Evolutionary conservation across 2,888 invertebrate genomes (phyloP), one percentile per base, ranked within the genome.

Genomic region (Unio pictorum): DNA sequence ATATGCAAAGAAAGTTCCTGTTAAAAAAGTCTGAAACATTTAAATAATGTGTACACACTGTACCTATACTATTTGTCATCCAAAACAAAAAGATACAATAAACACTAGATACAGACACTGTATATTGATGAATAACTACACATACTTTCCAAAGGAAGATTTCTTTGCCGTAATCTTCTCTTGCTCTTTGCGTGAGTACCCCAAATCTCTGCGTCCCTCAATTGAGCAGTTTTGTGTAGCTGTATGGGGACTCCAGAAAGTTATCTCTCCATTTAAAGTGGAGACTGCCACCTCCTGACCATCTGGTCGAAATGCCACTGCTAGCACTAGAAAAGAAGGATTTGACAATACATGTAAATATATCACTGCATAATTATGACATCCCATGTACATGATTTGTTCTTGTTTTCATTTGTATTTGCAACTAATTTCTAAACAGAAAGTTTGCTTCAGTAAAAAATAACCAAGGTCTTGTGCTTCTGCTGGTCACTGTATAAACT

Each of bases 201-300:
- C 96, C 59, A 99, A 91, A 91, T 99, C 99, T 83, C 94, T 94
- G 67, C 95, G 92, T 0, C 98, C 97, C 89, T 98, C 98, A 62
- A 99, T 95, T 59, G 93, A 93, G 23, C 93, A 93, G 0, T 93
- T 92, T 91, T 97, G 89, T 20, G 68, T 74, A 26, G 84, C 84
- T 2, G 76, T 76, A 17, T 78, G 68, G 2, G 86, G 82, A 64
- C 87, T 81, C 88, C 87, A 90, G 75, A 89, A 87, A 7, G 84
- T 76, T 18, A 89, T 87, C 71, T 87, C 83, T 7, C 84, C 87
- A 79, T 88, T 95, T 26, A 99, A 90, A 0, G 97, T 96, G 0
- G 97, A 94, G 0, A 97, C 97, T 1, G 98, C 98, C 26, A 99
- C 92, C 92, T 98, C 95, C 85, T 94, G 93, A 0, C 99, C 99